Evolutionary conservation across 2,888 invertebrate genomes (phyloP), one percentile per base, ranked within the genome.

Genomic region (Resseliella maxima): DNA sequence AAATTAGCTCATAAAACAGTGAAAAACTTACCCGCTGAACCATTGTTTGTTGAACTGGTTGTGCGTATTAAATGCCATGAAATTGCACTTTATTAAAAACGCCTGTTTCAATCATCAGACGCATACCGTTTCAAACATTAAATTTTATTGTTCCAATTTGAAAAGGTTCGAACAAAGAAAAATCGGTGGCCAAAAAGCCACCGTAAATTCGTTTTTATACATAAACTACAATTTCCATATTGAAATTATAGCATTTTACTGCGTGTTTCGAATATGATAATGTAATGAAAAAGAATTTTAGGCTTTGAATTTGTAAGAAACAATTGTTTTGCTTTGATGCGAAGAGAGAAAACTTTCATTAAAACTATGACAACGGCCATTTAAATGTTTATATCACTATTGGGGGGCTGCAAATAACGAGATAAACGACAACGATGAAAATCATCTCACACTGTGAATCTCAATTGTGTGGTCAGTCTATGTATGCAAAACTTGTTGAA

Each of bases 51-150:
- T 59, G 2, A 15, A 24, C 2, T 18, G 50, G 15, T 10, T 50
- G 21, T 24, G 59, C 46, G 5, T 59, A 59, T 72, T 31, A 72
- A 72, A 72, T 31, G 31, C 10, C 72, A 72, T 72, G 72, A 72
- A 72, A 72, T 72, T 72, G 72, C 35, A 72, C 72, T 72, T 31
- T 72, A 72, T 72, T 72, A 72, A 50, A 72, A 72, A 72, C 15
- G 72, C 72, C 35, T n/a, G 72, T 72, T 72, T 72, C 72, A 72
- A 72, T 72, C 72, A 72, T 72, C 31, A 31, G 2, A 0, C 10
- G 31, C 72, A 24, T 3, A 59, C 24, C 5, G 2, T 31, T 31
- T 0, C 31, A 18, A 31, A 15, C 18, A 31, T 31, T 12, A 59
- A 59, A 27, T 59, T 59, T 59, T 59, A 59, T 59, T 59, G 59